Evolutionary conservation across 1,140 invertebrate genomes (phyloP).

Genomic region (Cryptotermes secundus): DNA sequence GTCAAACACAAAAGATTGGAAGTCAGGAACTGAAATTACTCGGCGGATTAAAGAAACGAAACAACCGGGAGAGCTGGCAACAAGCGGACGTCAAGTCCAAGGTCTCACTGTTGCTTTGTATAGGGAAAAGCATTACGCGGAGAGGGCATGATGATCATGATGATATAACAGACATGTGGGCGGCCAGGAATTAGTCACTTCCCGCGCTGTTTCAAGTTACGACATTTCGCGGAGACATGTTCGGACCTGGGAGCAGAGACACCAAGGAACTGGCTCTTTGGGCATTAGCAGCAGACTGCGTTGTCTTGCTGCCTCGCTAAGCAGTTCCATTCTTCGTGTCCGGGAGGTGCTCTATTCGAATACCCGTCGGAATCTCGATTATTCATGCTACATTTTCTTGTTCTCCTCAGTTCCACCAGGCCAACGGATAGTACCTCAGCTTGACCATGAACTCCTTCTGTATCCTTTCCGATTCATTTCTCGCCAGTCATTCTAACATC

Average conservation of each 20-base stretch:
- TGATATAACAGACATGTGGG: not conserved
- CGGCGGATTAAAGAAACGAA: not conserved
- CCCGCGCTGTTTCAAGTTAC: not conserved
- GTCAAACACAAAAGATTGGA: conserved; percentile 16
- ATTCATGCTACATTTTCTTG: too few species aligned
- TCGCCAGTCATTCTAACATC: too few species aligned
- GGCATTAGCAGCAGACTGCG: too few species aligned
- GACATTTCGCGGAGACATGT: not conserved
- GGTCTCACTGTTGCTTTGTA: not conserved
- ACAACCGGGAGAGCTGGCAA: not conserved
- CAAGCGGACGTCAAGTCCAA: not conserved
- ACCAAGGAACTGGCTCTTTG: too few species aligned
- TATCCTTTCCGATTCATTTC: too few species aligned
- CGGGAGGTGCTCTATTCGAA: too few species aligned
- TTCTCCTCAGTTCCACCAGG: too few species aligned
- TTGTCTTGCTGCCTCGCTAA: too few species aligned
- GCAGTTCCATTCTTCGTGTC: too few species aligned
- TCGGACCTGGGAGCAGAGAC: not conserved
- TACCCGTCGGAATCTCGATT: too few species aligned
- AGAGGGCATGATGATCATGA: not conserved
- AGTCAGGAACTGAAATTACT: not conserved
- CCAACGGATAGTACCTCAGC: too few species aligned
- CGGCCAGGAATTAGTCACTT: conserved; percentile 15
- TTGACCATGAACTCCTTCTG: too few species aligned
- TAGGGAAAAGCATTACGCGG: not conserved